Evolutionary conservation across 2,888 invertebrate genomes (phyloP).

Genomic region (Deilephila porcellus): DNA sequence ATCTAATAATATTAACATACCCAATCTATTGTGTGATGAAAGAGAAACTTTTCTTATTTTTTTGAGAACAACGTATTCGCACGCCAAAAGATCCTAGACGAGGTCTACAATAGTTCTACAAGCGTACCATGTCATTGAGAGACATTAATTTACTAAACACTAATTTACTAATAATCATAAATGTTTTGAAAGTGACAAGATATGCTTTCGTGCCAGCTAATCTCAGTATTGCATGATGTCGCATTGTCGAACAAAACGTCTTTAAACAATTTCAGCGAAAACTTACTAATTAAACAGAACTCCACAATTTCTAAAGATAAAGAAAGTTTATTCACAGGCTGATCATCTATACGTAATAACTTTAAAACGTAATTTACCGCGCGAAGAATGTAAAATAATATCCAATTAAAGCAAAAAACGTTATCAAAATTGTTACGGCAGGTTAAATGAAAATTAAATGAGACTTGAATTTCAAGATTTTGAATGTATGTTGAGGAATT

Average conservation of each 20-base stretch:
- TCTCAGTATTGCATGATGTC: slow-evolving; percentile 12
- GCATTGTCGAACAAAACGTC: not conserved
- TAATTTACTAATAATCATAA: not conserved
- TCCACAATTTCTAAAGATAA: slow-evolving; percentile 15
- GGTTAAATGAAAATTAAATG: not conserved
- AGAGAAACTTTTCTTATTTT: no score
- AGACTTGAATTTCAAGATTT: not conserved
- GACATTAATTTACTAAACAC: not conserved
- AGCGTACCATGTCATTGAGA: no score
- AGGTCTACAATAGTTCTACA: no score
- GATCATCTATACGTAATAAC: slow-evolving; percentile 13
- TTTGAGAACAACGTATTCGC: no score
- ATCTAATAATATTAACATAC: no score
- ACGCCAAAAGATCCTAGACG: no score
- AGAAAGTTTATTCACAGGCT: slow-evolving; percentile 1
- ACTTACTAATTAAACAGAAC: slow-evolving; percentile 12
- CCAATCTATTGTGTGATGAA: no score
- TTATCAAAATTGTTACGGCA: not conserved
- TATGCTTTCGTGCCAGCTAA: slow-evolving; percentile 1
- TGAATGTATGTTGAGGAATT: not conserved
- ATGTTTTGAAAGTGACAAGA: slow-evolving; percentile 6
- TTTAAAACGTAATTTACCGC: not conserved
- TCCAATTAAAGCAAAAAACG: slow-evolving; percentile 4
- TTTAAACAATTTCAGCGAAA: slow-evolving; percentile 10
- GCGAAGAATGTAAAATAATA: not conserved